Base-by-base conservation (phyloP, 2,113 vertebrate species). In the Callipepla squamata region DNA sequence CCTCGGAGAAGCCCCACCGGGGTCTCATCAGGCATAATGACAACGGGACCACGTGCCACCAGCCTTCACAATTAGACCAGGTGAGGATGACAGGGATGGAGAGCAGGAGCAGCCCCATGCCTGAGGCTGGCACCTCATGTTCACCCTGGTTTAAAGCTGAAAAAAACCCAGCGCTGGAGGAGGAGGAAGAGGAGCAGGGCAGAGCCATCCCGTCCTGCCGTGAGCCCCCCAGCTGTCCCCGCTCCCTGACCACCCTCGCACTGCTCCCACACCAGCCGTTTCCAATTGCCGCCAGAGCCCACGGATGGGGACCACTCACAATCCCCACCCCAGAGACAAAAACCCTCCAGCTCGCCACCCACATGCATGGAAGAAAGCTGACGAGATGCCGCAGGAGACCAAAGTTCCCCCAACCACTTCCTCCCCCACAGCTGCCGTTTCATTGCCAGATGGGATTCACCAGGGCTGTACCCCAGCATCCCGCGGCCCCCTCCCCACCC, bases 401-500 rank as follows among this genome's bases (percentile, higher is more conserved):
- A 47, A 67, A 75, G 85, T 30, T 89, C 28, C 69, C 44, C 34
- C 22, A 63, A 21, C 90, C 90, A 55, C 92, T 81, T 93, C 90
- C 87, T 84, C 45, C 36, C 47, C 23, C 40, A 12, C 19, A 9
- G 38, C 62, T 75, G 13, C 19, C 7, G 38, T 67, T 78, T 1
- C 10, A 25, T 68, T 89, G 81, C 78, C 95, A 87, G 77, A 89
- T 45, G 57, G 1, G 0, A 53, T 28, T 57, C 65, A 69, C 85
- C 74, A 10, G 48, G 85, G 80, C 85, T 45, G 11, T 18, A 59
- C 28, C 65, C 87, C 80, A 17, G 42, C 61, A 38, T 67, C 65
- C 89, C 0, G 28, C 0, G 0, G 10, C 19, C 69, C 78, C 0
- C 36, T 0, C 36, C 77, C 47, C 45, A 13, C 40, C 13, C 1